These are phyloP conservation scores for Prunella strophiata DNA, from an alignment of 2,797 vertebrate species.

Conservation along the genomic window DNA sequence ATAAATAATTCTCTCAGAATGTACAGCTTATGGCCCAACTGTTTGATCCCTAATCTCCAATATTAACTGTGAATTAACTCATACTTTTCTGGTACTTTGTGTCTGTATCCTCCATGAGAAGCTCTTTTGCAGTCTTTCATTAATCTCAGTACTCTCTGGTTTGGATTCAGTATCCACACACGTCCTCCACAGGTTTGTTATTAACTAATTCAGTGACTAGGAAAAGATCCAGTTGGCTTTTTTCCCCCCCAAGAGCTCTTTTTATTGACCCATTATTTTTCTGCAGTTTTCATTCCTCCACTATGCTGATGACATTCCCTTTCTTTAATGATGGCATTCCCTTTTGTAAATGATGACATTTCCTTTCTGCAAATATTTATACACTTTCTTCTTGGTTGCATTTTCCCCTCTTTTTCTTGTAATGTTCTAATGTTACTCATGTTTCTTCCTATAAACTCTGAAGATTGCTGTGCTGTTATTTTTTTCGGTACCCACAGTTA, in stretches of 20 bases:
- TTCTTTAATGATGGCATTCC: not conserved
- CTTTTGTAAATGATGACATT: not conserved
- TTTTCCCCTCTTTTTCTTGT: not conserved
- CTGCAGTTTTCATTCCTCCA: not conserved
- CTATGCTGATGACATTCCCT: not conserved
- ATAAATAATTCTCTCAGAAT: constrained; percentile 62
- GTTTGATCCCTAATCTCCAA: constrained; percentile 36
- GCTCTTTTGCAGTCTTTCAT: not conserved
- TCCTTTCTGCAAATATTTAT: constrained; percentile 24
- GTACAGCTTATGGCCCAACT: constrained; percentile 9
- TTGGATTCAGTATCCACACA: not conserved
- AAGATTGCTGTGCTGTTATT: not conserved
- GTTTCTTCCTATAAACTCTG: not conserved
- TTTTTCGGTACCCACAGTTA: not conserved
- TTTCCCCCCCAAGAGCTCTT: not conserved
- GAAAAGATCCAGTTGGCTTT: not conserved
- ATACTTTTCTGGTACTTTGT: not conserved
- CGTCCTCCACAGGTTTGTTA: not conserved
- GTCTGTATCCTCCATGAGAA: not conserved
- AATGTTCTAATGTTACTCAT: not conserved
- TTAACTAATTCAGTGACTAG: constrained; percentile 6
- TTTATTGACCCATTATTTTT: constrained; percentile 35
- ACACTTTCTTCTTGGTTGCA: not conserved
- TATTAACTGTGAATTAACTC: constrained; percentile 39
- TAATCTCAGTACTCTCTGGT: not conserved